Percentiles rank a stretch among this genome's conserved stretches.
These are phyloP conservation scores for Eulimnadia texana DNA, from an alignment of 1,140 invertebrate genomes.

Conservation along the genomic window DNA sequence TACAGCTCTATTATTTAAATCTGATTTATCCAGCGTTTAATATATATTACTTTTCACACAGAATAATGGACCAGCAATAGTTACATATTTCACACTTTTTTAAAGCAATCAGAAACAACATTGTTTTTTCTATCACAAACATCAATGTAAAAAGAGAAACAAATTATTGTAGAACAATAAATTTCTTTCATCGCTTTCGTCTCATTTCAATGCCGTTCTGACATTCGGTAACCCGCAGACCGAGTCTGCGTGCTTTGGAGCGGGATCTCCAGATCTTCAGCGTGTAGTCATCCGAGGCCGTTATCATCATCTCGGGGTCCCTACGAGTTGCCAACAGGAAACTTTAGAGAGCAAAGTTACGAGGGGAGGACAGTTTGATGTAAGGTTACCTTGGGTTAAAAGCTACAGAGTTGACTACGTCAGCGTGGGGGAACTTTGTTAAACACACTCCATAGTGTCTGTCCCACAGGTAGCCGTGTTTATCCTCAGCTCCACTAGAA, in stretches of 20 bases:
- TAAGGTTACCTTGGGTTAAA: conserved; percentile 60
- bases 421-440: conserved; percentile 56
- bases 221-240: background rate
- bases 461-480: conserved; percentile 73
- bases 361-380: no score
- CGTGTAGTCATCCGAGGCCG: conserved; percentile 70
- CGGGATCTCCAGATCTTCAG: conserved; percentile 62
- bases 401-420: conserved; percentile 75
- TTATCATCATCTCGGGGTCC: conserved; percentile 67
- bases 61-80: no score
- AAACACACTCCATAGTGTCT: conserved; percentile 68
- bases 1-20: no score
- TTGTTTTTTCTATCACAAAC: no score
- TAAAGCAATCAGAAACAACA: no score
- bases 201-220: background rate
- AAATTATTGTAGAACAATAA: no score
- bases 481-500: conserved; percentile 67
- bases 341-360: no score
- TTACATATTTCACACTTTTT: no score
- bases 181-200: conserved; percentile 34
- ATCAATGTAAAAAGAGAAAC: no score
- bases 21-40: no score
- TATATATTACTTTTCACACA: no score
- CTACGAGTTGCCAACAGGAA: no score
- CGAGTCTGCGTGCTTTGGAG: conserved; percentile 49